Percentiles rank a stretch among this genome's conserved stretches.
These are phyloP conservation scores for Dromaius novaehollandiae DNA, from an alignment of 2,113 vertebrate genomes.

Conservation along the genomic window DNA sequence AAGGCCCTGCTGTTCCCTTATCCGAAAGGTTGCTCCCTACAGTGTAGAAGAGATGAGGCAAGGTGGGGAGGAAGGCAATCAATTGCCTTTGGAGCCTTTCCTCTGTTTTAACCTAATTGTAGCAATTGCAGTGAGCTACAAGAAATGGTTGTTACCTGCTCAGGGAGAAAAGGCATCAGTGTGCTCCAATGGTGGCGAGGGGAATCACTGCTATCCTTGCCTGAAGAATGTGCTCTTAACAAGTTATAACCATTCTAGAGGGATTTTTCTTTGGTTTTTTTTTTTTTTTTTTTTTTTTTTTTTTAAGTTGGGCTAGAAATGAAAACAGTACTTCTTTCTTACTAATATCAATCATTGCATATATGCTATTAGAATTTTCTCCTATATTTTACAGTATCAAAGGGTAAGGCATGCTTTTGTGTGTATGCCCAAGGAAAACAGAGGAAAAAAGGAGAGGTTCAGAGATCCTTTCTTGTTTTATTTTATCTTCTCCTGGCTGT, in stretches of 20 bases:
- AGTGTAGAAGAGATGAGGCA: not conserved
- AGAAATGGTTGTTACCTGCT: not conserved
- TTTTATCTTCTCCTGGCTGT: not conserved
- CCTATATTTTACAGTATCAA: not conserved
- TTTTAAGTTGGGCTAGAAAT: not conserved
- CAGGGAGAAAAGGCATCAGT: not conserved
- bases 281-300: not conserved
- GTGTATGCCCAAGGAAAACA: not conserved
- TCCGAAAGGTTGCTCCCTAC: not conserved
- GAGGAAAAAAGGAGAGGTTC: not conserved
- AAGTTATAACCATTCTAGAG: not conserved
- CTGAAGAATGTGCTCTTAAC: not conserved
- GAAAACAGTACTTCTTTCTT: not conserved
- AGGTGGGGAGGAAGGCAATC: not conserved
- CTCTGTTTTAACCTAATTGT: not conserved
- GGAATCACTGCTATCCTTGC: not conserved
- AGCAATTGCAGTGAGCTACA: not conserved
- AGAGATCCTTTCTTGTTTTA: not conserved
- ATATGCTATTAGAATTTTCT: not conserved
- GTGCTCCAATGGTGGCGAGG: not conserved
- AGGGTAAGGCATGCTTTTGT: not conserved
- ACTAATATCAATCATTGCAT: not conserved
- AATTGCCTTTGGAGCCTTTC: not conserved
- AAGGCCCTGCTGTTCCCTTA: not conserved
- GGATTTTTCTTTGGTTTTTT: not conserved